phyloP scores from a whole-genome alignment of 2,113 vertebrate genomes.

The Dicerorhinus sumatrensis region DNA sequence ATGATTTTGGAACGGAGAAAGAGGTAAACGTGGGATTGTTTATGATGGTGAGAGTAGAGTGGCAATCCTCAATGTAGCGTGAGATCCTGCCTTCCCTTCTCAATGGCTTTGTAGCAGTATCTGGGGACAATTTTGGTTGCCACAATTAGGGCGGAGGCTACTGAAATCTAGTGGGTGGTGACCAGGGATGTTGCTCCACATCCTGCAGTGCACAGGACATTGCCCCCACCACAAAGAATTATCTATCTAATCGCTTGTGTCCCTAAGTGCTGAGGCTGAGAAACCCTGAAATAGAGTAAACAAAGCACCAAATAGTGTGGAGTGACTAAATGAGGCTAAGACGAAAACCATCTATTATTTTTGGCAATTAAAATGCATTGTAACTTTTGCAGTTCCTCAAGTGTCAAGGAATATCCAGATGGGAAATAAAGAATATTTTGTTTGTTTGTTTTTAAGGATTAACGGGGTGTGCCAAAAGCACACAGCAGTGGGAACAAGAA shows the following conservation, averaged over 20 bases:
- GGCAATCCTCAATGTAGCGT: fast-evolving
- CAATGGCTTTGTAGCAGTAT: fast-evolving
- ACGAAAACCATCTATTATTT: neutral
- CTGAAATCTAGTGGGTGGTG: fast-evolving
- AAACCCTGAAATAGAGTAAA: fast-evolving
- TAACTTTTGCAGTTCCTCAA: neutral
- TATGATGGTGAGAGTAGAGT: neutral
- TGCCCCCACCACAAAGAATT: fast-evolving
- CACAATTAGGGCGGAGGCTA: fast-evolving
- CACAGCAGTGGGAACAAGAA: fast-evolving
- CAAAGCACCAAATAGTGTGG: fast-evolving
- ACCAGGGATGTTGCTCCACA: neutral
- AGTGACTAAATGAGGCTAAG: neutral
- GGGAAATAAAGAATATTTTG: neutral
- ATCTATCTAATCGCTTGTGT: neutral
- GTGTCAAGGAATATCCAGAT: neutral
- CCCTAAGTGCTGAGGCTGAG: too few relatives aligned
- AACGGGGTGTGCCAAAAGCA: fast-evolving
- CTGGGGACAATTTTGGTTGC: fast-evolving
- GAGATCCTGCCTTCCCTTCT: fast-evolving
- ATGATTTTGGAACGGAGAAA: fast-evolving
- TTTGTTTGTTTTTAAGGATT: neutral
- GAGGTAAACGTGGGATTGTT: too few relatives aligned
- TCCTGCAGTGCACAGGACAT: fast-evolving
- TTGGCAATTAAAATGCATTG: neutral